A percentile compares a stretch with the other conserved stretches of the same genome.
These are phyloP conservation scores for Tenthredo scrophulariae DNA, from an alignment of 2,888 invertebrate genomes.

Conservation along the genomic window DNA sequence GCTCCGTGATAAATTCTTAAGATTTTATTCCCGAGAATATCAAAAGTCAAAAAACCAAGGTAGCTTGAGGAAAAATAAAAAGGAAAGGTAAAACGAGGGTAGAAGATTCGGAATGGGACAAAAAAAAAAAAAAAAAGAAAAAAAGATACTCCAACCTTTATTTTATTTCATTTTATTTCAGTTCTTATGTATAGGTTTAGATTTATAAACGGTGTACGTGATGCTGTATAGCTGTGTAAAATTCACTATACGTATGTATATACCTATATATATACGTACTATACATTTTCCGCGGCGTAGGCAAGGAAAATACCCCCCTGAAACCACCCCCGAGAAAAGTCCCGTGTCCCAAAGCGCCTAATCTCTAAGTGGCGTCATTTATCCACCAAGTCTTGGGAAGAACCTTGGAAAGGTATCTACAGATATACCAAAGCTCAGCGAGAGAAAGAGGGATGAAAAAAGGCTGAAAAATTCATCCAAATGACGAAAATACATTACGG, in stretches of 20 bases:
- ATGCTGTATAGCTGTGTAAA: background rate
- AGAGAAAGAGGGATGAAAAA: background rate
- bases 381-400: background rate
- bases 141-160: background rate
- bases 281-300: slow-evolving; percentile 63
- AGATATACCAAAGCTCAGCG: background rate
- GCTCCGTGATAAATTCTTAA: background rate
- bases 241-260: background rate
- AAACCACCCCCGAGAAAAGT: slow-evolving; percentile 17
- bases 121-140: background rate
- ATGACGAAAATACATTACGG: background rate
- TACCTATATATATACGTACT: background rate
- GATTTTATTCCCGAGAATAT: background rate
- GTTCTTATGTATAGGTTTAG: background rate
- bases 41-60: background rate
- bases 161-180: background rate
- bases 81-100: background rate
- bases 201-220: background rate
- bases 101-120: background rate
- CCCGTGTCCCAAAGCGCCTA: slow-evolving; percentile 66
- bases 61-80: background rate
- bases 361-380: slow-evolving; percentile 72
- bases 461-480: background rate
- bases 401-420: background rate
- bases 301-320: slow-evolving; percentile 61